Evolutionary conservation across 2,113 vertebrate genomes (phyloP).

Genomic region (Indicator maculatus): DNA sequence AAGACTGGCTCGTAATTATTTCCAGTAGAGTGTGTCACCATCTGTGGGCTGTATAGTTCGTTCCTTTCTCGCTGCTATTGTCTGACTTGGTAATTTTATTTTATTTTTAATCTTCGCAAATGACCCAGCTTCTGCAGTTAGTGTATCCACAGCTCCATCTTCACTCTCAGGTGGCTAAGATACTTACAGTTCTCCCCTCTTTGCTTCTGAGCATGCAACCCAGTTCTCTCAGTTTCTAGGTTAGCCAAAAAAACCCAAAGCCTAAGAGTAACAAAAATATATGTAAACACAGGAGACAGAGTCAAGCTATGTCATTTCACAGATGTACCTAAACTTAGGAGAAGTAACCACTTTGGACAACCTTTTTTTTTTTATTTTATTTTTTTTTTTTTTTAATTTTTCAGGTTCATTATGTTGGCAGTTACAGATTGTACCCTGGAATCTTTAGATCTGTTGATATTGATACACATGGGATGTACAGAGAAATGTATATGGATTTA

Average conservation of each 20-base stretch:
- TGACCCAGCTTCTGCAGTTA: neutral
- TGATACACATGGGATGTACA: neutral
- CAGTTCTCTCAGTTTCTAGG: neutral
- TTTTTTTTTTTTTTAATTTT: neutral
- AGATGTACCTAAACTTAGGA: neutral
- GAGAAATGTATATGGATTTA: neutral
- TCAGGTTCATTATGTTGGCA: neutral
- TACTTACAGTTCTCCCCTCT: neutral
- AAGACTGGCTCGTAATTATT: constrained; percentile 28
- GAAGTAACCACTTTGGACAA: neutral
- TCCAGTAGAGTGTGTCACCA: constrained; percentile 40
- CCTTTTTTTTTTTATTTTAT: too few species aligned
- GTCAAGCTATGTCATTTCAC: neutral
- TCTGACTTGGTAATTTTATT: neutral
- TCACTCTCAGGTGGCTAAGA: neutral
- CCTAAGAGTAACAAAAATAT: neutral
- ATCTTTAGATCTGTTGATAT: neutral
- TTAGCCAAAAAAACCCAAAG: neutral
- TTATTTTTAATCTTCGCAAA: neutral
- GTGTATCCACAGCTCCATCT: neutral
- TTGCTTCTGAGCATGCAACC: neutral
- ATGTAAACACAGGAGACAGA: neutral
- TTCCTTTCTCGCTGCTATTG: constrained; percentile 33
- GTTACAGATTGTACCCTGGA: neutral
- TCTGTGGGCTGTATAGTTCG: neutral